Evolutionary conservation across 2,888 invertebrate genomes (phyloP), one percentile per base, ranked within the genome.

Genomic region (Caenorhabditis sp.): DNA sequence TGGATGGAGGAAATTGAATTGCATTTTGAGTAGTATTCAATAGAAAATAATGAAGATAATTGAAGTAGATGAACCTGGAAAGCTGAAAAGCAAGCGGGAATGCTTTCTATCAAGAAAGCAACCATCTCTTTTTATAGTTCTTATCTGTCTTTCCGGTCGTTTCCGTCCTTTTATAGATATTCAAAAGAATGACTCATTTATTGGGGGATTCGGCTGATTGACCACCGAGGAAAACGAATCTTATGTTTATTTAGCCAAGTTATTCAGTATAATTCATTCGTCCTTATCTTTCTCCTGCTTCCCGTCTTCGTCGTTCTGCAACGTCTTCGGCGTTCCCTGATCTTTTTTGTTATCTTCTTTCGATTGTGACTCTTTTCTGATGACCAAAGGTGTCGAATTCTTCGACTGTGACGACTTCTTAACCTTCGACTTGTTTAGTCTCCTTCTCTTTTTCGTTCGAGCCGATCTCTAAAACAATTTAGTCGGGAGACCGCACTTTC

Each of bases 121-220:
- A n/a, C n/a, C n/a, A n/a, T n/a, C n/a, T n/a, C n/a, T n/a, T 63
- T 63, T 63, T 65, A 65, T 65, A 65, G 45, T 20, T 65, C 63
- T 65, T 65, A 65, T 65, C 63, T 50, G 26, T 45, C 53, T 65
- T 65, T 65, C 63, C 63, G 63, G 63, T 65, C 46, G 53, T 43
- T 43, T 55, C 35, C 26, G 30, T n/a, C 17, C 17, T 15, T 22
- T 43, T 8, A 37, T 4, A 7, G 46, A 43, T 11, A n/a, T 30
- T 5, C 24, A 50, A n/a, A n/a, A n/a, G n/a, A n/a, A n/a, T 65
- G 63, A 65, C 17, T 65, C 63, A 65, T 50, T 30, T n/a, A 9
- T 52, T 13, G 27, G 27, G 41, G 24, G 52, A 52, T 52, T 39
- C 41, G 62, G 62, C 22, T 48, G 22, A 62, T 39, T 48, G 48